These are phyloP conservation scores for Mimas tiliae DNA, from an alignment of 2,888 invertebrate species.

Conservation along the genomic window DNA sequence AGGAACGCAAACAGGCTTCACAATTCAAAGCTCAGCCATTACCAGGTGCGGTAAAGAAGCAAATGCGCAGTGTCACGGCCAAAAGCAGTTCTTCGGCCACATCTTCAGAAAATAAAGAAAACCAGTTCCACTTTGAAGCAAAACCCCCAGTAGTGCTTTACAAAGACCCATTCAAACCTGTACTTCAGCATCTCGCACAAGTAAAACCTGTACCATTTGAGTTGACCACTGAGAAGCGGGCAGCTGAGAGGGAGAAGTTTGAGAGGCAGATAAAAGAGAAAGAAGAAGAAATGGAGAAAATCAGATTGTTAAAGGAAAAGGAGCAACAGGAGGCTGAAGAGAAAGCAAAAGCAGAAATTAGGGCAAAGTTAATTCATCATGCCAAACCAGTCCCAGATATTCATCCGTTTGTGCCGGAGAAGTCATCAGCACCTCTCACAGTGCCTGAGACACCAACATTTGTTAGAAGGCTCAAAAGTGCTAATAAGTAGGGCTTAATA, in stretches of 20 bases:
- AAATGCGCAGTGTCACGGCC: conserved; percentile 56
- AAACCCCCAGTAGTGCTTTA: conserved; percentile 85
- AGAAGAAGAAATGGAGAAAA: conserved; percentile 76
- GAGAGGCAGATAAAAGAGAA: conserved; percentile 83
- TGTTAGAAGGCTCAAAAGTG: conserved; percentile 65
- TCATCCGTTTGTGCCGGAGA: conserved; percentile 78
- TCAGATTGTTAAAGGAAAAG: conserved; percentile 64
- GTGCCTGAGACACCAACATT: conserved; percentile 87
- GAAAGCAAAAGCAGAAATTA: conserved; percentile 75
- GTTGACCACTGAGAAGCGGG: conserved; percentile 87
- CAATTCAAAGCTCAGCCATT: conserved; percentile 90
- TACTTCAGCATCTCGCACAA: conserved; percentile 71
- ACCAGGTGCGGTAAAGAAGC: conserved; percentile 80
- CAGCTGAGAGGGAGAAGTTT: conserved; percentile 85
- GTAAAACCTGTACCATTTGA: conserved; percentile 81
- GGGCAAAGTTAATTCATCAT: conserved; percentile 85
- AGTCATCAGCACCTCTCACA: conserved; percentile 83
- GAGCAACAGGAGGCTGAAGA: conserved; percentile 76
- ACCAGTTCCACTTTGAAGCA: conserved; percentile 85
- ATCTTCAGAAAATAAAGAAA: conserved; percentile 77
- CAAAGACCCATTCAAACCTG: conserved; percentile 87
- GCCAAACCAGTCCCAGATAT: conserved; percentile 86
- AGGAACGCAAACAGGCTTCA: conserved; percentile 84
- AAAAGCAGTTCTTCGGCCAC: conserved; percentile 60
- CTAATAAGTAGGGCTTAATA: conserved; percentile 31